Evolutionary conservation across 53 echinoderm and acorn worm species (phyloP), one percentile per base, ranked within the genome.

Genomic region (Holothuria leucospilota): DNA sequence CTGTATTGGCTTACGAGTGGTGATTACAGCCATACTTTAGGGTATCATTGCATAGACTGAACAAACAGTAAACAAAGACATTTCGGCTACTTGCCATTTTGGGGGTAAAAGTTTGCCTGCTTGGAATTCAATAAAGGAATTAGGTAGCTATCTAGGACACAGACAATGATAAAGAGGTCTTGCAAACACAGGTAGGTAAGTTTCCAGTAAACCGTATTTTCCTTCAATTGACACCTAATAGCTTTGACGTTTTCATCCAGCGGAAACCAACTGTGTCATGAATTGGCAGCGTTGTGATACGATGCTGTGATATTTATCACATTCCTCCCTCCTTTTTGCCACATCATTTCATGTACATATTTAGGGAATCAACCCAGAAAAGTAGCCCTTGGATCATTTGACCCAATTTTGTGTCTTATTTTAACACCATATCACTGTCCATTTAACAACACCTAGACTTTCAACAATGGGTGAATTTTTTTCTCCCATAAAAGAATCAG

Each of bases 401-500:
- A 80, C 80, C 80, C 62, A 80, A 29, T 80, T 56, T 62, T 80
- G 80, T 80, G 61, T 80, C 80, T 80, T 61, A 80, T 80, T 80
- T 80, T 80, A 61, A 60, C 80, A 80, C 80, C 60, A 20, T 75
- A 23, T 56, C 15, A 75, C 21, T 59, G 80, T 34, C 56, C 56
- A 38, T 80, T 51, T 51, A 61, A 80, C 80, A 61, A 61, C 80
- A 60, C 59, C 56, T 53, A 80, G 59, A 60, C 53, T 20, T 80
- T 60, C 15, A 51, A 59, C 59, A 80, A 59, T 39, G 29, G 80
- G 26, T 20, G 61, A 59, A 27, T 39, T 21, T 61, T 34, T 80
- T 38, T 30, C 13, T 60, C 62, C 20, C 59, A 80, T 58, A 80
- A 59, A 60, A 61, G 80, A 80, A 80, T 80, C 80, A 61, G 80